Percentiles rank a stretch among this genome's conserved stretches.
These are phyloP conservation scores for Synergus itoensis DNA, from an alignment of 2,888 invertebrate species.

Conservation along the genomic window DNA sequence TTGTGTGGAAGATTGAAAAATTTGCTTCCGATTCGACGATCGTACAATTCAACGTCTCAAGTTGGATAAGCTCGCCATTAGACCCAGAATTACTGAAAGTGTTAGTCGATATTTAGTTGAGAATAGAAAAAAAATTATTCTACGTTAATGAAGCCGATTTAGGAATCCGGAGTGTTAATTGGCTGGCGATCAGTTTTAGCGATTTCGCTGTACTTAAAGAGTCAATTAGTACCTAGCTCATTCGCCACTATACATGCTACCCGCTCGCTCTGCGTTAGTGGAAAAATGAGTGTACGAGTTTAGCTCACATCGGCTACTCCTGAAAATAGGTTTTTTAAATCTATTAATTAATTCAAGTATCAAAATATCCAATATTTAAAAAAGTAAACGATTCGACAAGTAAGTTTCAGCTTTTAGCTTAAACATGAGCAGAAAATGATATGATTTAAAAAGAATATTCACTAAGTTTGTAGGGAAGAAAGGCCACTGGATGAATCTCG, in stretches of 20 bases:
- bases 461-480: not conserved
- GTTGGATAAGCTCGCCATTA: not conserved
- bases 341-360: too few relatives aligned
- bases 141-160: conserved; percentile 36
- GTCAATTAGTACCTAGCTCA: conserved; percentile 65
- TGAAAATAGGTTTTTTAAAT: conserved; percentile 57
- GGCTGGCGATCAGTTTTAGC: conserved; percentile 48
- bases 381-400: not conserved
- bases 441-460: not conserved
- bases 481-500: not conserved
- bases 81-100: conserved; percentile 9
- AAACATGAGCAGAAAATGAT: too few relatives aligned
- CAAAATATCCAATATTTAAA: too few relatives aligned
- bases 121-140: conserved; percentile 4
- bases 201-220: conserved; percentile 42
- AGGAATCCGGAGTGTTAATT: conserved; percentile 43
- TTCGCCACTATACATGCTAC: conserved; percentile 66
- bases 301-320: conserved; percentile 69
- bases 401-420: not conserved
- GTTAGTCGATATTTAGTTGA: conserved; percentile 21
- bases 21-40: not conserved
- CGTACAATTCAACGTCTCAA: not conserved
- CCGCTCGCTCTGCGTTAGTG: conserved; percentile 69
- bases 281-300: conserved; percentile 63
- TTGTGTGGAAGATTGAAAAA: not conserved